Conservation (phyloP, 2,797 vertebrate genomes). For the Spondyliosoma cantharus region DNA sequence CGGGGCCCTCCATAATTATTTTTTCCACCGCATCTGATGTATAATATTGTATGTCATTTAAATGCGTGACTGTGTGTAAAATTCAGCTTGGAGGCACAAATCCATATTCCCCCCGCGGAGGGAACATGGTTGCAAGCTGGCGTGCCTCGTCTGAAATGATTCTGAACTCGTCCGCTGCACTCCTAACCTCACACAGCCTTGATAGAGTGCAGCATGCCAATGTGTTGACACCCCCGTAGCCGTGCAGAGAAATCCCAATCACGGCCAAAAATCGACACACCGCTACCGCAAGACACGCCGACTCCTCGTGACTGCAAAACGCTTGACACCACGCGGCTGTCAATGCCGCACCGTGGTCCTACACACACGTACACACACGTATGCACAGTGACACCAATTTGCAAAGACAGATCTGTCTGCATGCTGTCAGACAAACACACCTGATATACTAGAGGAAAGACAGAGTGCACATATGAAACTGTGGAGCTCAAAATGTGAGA, state of each 20-base stretch:
- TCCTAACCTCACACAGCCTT: conserved; percentile 67
- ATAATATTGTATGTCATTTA: background rate
- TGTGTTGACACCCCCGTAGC: conserved; percentile 60
- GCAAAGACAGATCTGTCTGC: conserved; percentile 29
- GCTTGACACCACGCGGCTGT: conserved; percentile 17
- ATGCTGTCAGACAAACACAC: conserved; percentile 26
- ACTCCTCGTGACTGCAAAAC: conserved; percentile 44
- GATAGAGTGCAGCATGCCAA: conserved; percentile 68
- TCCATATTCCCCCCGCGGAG: conserved; percentile 34
- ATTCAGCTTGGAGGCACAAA: conserved; percentile 20
- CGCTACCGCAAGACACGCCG: background rate
- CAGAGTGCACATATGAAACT: conserved; percentile 3
- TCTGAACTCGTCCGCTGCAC: conserved; percentile 65
- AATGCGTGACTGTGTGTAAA: background rate
- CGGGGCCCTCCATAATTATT: background rate
- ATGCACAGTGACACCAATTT: conserved; percentile 21
- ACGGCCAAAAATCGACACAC: conserved; percentile 26
- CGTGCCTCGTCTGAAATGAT: conserved; percentile 58
- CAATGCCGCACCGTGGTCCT: conserved; percentile 1
- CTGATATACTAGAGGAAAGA: conserved; percentile 12
- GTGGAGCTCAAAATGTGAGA: background rate
- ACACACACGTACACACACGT: conserved; percentile 2
- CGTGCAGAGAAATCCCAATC: conserved; percentile 72
- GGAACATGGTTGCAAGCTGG: conserved; percentile 26
- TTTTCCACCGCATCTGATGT: background rate